A percentile compares a stretch with the other conserved stretches of the same genome.
Evolutionary conservation across 2,888 invertebrate genomes (phyloP).

Genomic region (Chymomyza amoena): DNA sequence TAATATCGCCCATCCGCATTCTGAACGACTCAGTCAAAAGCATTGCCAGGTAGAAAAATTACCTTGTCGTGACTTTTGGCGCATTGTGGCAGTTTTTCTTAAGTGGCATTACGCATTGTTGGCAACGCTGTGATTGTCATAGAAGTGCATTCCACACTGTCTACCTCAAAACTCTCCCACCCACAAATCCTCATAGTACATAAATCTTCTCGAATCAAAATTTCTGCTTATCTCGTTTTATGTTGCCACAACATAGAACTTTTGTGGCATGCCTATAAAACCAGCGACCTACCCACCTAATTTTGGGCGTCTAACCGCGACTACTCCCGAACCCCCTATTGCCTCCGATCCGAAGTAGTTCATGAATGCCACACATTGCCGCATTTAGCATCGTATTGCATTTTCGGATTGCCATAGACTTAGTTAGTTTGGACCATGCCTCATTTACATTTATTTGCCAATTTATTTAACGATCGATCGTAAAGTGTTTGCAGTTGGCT

Average conservation of each 20-base stretch:
- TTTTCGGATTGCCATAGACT: not conserved
- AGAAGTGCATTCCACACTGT: no score
- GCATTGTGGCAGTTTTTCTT: no score
- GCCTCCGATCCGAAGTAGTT: not conserved
- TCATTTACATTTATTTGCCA: slow-evolving; percentile 72
- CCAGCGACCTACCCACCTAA: not conserved
- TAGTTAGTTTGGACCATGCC: slow-evolving; percentile 62
- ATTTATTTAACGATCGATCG: slow-evolving; percentile 76
- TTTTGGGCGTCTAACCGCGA: not conserved
- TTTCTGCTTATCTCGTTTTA: not conserved
- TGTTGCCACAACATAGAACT: not conserved
- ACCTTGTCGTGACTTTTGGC: no score
- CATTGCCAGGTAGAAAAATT: no score
- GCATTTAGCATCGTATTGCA: not conserved
- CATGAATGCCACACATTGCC: not conserved
- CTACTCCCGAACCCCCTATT: not conserved
- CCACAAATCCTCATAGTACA: no score
- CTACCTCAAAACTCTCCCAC: no score
- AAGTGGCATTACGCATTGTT: no score
- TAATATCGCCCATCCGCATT: no score
- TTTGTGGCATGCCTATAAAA: not conserved
- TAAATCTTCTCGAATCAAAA: not conserved
- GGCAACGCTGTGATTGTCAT: no score
- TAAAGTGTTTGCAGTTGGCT: slow-evolving; percentile 59
- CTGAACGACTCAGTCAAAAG: no score